Evolutionary conservation across 2,113 vertebrate genomes (phyloP), one percentile per base, ranked within the genome.

Genomic region (Hyperoodon ampullatus): DNA sequence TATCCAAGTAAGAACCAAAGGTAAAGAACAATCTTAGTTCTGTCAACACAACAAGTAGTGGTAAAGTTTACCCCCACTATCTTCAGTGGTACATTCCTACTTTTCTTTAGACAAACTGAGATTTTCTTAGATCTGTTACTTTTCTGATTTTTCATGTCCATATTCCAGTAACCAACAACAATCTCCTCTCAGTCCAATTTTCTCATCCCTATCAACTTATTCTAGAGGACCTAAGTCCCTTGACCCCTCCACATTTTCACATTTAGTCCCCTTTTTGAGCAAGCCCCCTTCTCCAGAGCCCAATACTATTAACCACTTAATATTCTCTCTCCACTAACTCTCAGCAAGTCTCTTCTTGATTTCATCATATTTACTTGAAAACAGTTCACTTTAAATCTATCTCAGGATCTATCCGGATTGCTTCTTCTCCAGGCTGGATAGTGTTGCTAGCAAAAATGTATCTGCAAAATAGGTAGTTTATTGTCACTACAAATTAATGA

Each of bases 51-150:
- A 78, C 63, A 47, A 87, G 24, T 42, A 68, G 58, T 9, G 77
- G 19, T 50, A 61, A 80, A 47, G 8, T 65, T 30, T 12, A 77
- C 2, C 19, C 8, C 39, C 12, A 88, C 14, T 63, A 23, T 60
- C 28, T 77, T 89, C 1, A 44, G 28, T 60, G 47, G n/a, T 72
- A 47, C 23, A 55, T 50, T 30, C 24, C 44, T 63, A 71, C 24
- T 21, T 4, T 55, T 91, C 44, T 86, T 53, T 30, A 95, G 30
- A 42, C 35, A 90, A 65, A 70, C 21, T 42, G 19, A 44, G 55
- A 33, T 78, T 88, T 97, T 93, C 30, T 88, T 83, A 58, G 19
- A 84, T 89, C 58, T 65, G 10, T n/a, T 88, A 39, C 30, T 72
- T 4, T 87, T 80, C 30, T 92, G 53, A 61, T 77, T 61, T 80